A percentile compares a stretch with the other conserved stretches of the same genome.
phyloP scores from a whole-genome alignment of 2,113 vertebrate genomes.

The Equus przewalskii region DNA sequence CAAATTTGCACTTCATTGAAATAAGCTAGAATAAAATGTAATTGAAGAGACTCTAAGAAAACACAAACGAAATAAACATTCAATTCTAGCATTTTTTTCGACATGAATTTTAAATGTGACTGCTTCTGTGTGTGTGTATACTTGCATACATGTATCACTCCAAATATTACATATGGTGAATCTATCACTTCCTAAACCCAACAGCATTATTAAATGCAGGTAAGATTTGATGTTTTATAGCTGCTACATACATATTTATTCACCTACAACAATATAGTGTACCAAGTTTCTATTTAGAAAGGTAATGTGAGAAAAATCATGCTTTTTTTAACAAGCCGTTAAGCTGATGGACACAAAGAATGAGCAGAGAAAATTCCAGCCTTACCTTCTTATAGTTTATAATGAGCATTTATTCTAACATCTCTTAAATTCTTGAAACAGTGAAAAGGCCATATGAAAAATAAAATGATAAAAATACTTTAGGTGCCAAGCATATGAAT shows the following conservation, averaged over 20 bases:
- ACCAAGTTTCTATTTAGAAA: not conserved
- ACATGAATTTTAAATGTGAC: not conserved
- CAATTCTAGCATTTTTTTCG: not conserved
- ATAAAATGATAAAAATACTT: not conserved
- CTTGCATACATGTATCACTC: not conserved
- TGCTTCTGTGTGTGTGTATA: not conserved
- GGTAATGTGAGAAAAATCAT: not conserved
- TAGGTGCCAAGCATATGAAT: not conserved
- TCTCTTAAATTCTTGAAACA: not conserved
- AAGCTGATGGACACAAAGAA: not conserved
- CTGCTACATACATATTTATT: not conserved
- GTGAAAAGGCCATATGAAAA: slow-evolving; percentile 51
- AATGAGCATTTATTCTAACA: slow-evolving; percentile 58
- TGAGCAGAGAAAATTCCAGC: not conserved
- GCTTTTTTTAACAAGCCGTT: not conserved
- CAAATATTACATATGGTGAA: not conserved
- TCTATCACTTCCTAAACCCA: not conserved
- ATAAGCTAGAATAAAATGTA: not conserved
- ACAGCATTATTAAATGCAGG: not conserved
- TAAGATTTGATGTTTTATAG: not conserved
- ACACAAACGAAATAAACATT: not conserved
- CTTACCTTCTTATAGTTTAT: not conserved
- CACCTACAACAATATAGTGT: not conserved
- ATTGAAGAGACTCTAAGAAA: not conserved
- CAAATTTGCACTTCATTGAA: not conserved